Percentiles rank a stretch among this genome's conserved stretches.
phyloP scores from a whole-genome alignment of 2,888 invertebrate species.

The Calliopum simillimum region DNA sequence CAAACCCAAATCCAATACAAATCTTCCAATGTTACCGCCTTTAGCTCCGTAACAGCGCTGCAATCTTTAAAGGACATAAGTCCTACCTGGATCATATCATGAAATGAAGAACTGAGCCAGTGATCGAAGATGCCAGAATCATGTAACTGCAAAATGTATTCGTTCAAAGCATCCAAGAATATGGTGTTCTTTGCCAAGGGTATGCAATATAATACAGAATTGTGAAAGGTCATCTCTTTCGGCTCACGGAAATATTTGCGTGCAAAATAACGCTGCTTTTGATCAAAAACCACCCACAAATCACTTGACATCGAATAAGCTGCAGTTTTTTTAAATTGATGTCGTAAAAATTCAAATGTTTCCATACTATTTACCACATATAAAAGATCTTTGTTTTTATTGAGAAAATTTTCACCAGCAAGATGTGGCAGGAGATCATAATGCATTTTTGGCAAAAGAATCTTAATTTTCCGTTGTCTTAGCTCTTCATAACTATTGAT shows the following conservation, averaged over 20 bases:
- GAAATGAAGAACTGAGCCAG: constrained; percentile 20
- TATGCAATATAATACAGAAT: constrained; percentile 3
- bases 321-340: constrained; percentile 18
- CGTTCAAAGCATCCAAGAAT: constrained; percentile 18
- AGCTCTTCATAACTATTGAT: too few species aligned
- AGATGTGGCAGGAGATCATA: not conserved
- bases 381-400: not conserved
- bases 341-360: constrained; percentile 1
- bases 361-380: not conserved
- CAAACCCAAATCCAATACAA: constrained; percentile 17
- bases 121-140: constrained; percentile 18
- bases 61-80: constrained; percentile 17
- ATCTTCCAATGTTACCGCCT: not conserved
- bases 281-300: constrained; percentile 16
- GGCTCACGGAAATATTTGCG: constrained; percentile 15
- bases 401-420: not conserved
- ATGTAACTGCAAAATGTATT: constrained; percentile 9
- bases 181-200: constrained; percentile 23
- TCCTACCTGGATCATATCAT: constrained; percentile 27
- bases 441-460: too few species aligned
- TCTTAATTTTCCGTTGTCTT: too few species aligned
- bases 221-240: not conserved
- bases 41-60: not conserved
- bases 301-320: constrained; percentile 1
- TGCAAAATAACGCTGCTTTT: constrained; percentile 23